phyloP scores from a whole-genome alignment of 2,888 invertebrate species.

The Caenorhabditis sulstoni region DNA sequence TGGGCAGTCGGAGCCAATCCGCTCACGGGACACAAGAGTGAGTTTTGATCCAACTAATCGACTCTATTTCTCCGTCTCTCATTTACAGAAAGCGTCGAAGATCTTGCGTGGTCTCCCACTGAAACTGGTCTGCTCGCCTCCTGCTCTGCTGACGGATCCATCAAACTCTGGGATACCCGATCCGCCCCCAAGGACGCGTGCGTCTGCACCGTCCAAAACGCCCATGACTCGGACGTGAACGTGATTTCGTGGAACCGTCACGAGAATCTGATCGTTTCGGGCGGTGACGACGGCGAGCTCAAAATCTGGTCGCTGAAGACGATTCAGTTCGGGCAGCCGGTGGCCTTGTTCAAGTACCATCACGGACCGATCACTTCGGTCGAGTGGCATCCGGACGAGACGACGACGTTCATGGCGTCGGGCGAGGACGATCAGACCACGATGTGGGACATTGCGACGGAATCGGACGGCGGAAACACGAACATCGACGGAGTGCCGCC shows the following conservation, averaged over 20 bases:
- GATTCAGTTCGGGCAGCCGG: constrained; percentile 87
- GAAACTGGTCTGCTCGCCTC: constrained; percentile 88
- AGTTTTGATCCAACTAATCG: too few species aligned
- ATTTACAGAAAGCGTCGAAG: constrained; percentile 89
- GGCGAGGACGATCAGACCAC: constrained; percentile 96
- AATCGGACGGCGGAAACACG: constrained; percentile 81
- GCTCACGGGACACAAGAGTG: constrained; percentile 87
- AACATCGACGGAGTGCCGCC: constrained; percentile 87
- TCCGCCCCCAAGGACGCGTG: constrained; percentile 91
- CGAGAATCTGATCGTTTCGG: constrained; percentile 87
- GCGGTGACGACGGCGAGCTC: constrained; percentile 95
- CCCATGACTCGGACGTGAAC: constrained; percentile 94
- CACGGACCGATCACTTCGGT: constrained; percentile 93
- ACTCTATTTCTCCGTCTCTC: too few species aligned
- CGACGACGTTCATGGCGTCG: constrained; percentile 92
- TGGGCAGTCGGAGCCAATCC: constrained; percentile 95
- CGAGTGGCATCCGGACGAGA: constrained; percentile 95
- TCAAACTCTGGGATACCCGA: constrained; percentile 96
- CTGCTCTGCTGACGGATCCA: constrained; percentile 83
- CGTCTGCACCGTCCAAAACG: constrained; percentile 90
- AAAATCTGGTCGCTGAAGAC: constrained; percentile 96
- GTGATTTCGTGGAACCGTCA: constrained; percentile 96
- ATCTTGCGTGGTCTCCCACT: constrained; percentile 98
- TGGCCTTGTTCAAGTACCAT: constrained; percentile 96
- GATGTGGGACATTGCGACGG: constrained; percentile 95